Percentiles rank a stretch among this genome's conserved stretches.
Evolutionary conservation across 2,888 invertebrate species (phyloP).

Genomic region (Agonopterix heracliana): DNA sequence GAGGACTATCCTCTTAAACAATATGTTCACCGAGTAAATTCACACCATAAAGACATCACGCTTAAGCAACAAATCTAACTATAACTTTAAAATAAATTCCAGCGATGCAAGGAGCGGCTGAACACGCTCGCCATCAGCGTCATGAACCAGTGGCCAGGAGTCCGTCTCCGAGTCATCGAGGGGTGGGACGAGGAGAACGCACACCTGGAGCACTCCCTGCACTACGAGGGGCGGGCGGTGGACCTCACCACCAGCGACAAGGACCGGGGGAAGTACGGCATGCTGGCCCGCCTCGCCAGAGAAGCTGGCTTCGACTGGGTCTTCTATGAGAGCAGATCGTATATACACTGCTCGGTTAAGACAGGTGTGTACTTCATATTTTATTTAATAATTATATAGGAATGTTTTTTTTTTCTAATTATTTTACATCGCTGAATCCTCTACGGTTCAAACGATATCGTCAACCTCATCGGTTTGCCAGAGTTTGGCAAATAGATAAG

Average conservation of each 20-base stretch:
- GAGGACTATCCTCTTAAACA: too few relatives aligned
- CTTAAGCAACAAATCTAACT: not conserved
- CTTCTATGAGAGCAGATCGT: conserved; percentile 94
- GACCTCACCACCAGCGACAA: conserved; percentile 97
- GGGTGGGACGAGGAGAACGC: conserved; percentile 95
- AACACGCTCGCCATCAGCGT: conserved; percentile 96
- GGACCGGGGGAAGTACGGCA: conserved; percentile 94
- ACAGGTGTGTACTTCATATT: conserved; percentile 96
- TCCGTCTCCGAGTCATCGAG: conserved; percentile 93
- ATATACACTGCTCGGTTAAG: conserved; percentile 98
- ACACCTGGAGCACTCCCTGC: conserved; percentile 88
- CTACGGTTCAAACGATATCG: too few relatives aligned
- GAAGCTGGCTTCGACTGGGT: conserved; percentile 99
- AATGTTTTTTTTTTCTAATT: not conserved
- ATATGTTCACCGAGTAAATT: too few relatives aligned
- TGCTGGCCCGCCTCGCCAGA: conserved; percentile 95
- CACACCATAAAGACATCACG: not conserved
- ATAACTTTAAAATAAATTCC: conserved; percentile 50
- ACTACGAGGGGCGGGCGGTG: conserved; percentile 97
- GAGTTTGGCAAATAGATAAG: too few relatives aligned
- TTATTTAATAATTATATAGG: not conserved
- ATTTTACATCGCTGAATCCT: too few relatives aligned
- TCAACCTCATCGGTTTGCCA: too few relatives aligned
- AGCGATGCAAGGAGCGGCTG: conserved; percentile 97
- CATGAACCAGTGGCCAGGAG: conserved; percentile 99